phyloP scores from a whole-genome alignment of 2,797 vertebrate genomes.

The Neoniphon sammara region DNA sequence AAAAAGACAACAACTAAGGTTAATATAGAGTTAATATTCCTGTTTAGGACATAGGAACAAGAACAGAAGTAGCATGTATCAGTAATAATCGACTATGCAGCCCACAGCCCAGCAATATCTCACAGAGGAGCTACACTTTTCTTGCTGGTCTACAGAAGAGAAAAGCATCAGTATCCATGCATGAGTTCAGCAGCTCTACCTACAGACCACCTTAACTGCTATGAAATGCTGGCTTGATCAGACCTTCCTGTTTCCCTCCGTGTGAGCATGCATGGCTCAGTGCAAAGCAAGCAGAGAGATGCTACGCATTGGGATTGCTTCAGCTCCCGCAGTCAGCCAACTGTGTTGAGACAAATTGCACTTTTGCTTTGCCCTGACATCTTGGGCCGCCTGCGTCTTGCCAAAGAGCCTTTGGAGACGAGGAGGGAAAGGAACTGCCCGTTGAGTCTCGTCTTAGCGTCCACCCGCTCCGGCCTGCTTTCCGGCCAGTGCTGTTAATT shows the following conservation, averaged over 20 bases:
- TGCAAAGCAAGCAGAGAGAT: conserved; percentile 78
- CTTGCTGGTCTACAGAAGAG: conserved; percentile 37
- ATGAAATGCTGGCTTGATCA: conserved; percentile 67
- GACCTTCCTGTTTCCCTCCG: conserved; percentile 65
- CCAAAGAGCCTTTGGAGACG: conserved; percentile 72
- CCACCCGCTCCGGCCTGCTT: conserved; percentile 65
- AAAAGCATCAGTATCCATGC: conserved; percentile 47
- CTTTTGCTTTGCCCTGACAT: conserved; percentile 77
- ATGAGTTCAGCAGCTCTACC: conserved; percentile 49
- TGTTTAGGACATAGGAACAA: conserved; percentile 14
- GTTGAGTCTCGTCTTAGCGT: conserved; percentile 73
- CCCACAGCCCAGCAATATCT: conserved; percentile 3
- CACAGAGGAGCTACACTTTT: conserved; percentile 30
- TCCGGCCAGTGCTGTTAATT: conserved; percentile 73
- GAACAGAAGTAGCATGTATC: conserved; percentile 46
- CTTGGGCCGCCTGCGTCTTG: conserved; percentile 74
- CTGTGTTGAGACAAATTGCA: conserved; percentile 81
- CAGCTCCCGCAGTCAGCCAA: conserved; percentile 63
- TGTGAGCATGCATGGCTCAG: conserved; percentile 70
- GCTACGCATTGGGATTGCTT: conserved; percentile 68
- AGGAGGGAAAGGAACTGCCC: conserved; percentile 68
- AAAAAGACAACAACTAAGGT: neutral
- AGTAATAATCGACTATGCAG: conserved; percentile 33
- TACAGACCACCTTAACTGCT: conserved; percentile 65
- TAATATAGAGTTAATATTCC: neutral